Conservation (phyloP, 2,797 vertebrate species). For the Malurus leucopterus region DNA sequence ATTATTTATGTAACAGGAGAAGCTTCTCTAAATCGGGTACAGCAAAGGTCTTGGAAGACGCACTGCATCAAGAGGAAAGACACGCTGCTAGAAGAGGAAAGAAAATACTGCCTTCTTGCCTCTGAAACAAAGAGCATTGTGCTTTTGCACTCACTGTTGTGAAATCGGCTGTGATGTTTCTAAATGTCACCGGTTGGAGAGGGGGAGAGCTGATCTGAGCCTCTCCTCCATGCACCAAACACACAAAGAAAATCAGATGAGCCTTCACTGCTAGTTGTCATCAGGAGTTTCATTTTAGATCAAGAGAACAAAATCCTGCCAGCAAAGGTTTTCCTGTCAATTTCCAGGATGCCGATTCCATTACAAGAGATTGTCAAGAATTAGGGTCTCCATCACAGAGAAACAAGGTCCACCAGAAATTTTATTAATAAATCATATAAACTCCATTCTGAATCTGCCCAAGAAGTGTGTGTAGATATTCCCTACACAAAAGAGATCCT, state of each 20-base stretch:
- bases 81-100: neutral
- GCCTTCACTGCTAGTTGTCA: neutral
- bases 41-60: neutral
- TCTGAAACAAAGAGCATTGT: neutral
- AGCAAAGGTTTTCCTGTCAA: neutral
- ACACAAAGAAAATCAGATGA: neutral
- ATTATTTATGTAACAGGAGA: neutral
- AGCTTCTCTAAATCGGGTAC: neutral
- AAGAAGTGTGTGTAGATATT: neutral
- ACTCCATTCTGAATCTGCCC: neutral
- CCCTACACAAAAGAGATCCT: neutral
- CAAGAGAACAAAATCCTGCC: neutral
- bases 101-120: neutral
- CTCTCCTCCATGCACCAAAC: neutral
- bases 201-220: neutral
- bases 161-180: neutral
- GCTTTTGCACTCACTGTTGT: neutral
- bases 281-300: neutral
- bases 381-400: neutral
- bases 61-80: neutral
- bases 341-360: neutral
- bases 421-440: neutral
- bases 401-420: neutral
- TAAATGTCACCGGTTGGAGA: neutral
- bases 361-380: neutral